Evolutionary conservation across 2,113 vertebrate species (phyloP).

Genomic region (Tragelaphus imberbis): DNA sequence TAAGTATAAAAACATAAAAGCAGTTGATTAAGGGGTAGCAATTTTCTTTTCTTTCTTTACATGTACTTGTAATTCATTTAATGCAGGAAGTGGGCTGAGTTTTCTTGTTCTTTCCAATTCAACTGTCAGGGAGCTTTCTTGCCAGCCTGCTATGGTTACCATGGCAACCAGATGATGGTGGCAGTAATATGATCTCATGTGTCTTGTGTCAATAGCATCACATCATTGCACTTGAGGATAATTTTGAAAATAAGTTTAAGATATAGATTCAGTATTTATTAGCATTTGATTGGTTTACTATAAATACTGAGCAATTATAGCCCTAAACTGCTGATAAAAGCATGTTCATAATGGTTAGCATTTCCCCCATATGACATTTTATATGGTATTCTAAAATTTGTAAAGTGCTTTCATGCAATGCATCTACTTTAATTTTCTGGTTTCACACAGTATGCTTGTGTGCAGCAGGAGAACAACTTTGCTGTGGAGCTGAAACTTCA

Average conservation of each 20-base stretch:
- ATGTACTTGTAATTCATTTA: conserved; percentile 79
- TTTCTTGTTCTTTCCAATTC: conserved; percentile 83
- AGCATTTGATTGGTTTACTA: neutral
- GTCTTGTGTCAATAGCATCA: conserved; percentile 69
- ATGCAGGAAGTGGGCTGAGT: conserved; percentile 81
- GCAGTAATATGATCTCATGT: conserved; percentile 73
- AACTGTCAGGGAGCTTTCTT: conserved; percentile 78
- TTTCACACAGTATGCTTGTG: neutral
- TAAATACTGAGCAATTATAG: neutral
- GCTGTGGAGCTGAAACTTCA: neutral
- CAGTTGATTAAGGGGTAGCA: conserved; percentile 80
- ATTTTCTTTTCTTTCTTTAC: conserved; percentile 78
- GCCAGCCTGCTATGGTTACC: conserved; percentile 78
- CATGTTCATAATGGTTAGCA: neutral
- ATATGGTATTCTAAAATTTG: neutral
- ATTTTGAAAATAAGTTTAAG: conserved; percentile 45
- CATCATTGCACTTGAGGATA: conserved; percentile 31
- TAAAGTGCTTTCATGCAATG: neutral
- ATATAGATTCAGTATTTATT: conserved; percentile 28
- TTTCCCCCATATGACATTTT: neutral
- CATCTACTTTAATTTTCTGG: neutral
- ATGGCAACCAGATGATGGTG: conserved; percentile 74
- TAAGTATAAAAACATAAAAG: conserved; percentile 78
- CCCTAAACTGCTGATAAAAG: neutral
- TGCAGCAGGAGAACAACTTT: neutral